A percentile compares a stretch with the other conserved stretches of the same genome.
Evolutionary conservation across 2,113 vertebrate genomes (phyloP).

Genomic region (Bambusicola thoracicus): DNA sequence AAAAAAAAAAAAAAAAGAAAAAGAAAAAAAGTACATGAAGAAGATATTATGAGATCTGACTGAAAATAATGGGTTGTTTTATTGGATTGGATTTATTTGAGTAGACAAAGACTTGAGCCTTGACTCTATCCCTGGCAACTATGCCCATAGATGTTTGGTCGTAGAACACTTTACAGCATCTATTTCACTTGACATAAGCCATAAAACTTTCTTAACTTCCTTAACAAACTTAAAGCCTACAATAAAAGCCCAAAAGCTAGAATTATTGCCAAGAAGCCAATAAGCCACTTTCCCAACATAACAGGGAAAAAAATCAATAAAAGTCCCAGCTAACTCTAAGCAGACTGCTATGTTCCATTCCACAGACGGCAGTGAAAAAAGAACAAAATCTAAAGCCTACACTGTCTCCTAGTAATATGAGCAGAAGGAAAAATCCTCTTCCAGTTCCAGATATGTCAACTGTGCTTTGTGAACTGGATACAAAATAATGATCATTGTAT

Average conservation of each 20-base stretch:
- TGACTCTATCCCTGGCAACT: background rate
- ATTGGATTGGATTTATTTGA: background rate
- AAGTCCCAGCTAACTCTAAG: background rate
- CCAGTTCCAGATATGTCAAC: background rate
- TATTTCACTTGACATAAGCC: constrained; percentile 11
- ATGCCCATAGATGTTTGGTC: background rate
- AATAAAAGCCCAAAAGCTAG: background rate
- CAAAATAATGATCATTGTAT: background rate
- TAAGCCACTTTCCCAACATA: background rate
- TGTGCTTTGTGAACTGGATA: background rate
- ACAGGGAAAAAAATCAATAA: background rate
- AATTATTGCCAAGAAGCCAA: constrained; percentile 18
- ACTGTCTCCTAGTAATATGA: background rate
- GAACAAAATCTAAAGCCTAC: background rate
- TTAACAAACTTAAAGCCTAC: constrained; percentile 5
- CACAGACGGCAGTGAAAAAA: background rate
- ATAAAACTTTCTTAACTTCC: constrained; percentile 24
- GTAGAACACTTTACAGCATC: background rate
- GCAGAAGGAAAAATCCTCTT: background rate
- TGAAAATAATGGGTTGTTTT: background rate
- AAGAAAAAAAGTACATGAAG: background rate
- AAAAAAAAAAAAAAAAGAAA: background rate
- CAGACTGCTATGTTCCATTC: background rate
- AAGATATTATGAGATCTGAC: background rate
- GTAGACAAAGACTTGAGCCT: background rate